Evolutionary conservation across 2,113 vertebrate genomes (phyloP).

Genomic region (Morone saxatilis): DNA sequence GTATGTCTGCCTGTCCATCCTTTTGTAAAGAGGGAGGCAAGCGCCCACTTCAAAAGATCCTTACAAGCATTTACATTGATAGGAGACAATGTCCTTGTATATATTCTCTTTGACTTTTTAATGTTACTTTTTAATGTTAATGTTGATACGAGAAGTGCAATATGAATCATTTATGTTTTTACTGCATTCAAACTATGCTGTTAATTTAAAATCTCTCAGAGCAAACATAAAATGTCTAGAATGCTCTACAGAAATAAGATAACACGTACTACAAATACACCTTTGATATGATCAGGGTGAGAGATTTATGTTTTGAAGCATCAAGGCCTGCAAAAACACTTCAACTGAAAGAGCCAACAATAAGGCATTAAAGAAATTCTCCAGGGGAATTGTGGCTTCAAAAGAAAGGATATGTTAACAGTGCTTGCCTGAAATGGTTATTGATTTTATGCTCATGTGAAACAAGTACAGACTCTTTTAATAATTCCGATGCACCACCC

Average conservation of each 20-base stretch:
- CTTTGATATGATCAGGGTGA: conserved; percentile 29
- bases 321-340: conserved; percentile 27
- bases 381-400: conserved; percentile 45
- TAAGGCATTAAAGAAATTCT: conserved; percentile 43
- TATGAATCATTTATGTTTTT: conserved; percentile 18
- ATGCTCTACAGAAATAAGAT: neutral
- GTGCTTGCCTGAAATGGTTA: conserved; percentile 61
- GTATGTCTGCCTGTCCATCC: too few relatives aligned
- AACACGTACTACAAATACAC: conserved; percentile 18
- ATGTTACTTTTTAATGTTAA: neutral
- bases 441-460: conserved; percentile 76
- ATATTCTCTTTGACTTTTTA: conserved; percentile 25
- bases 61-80: conserved; percentile 6
- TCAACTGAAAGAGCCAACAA: conserved; percentile 32
- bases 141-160: conserved; percentile 10
- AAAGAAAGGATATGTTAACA: conserved; percentile 70
- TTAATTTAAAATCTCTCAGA: conserved; percentile 27
- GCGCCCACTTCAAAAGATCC: conserved; percentile 10
- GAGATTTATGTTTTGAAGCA: conserved; percentile 30
- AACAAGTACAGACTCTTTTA: conserved; percentile 71
- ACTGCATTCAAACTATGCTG: conserved; percentile 4
- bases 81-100: neutral
- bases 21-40: neutral
- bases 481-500: conserved; percentile 58
- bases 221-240: neutral